Base-by-base conservation (phyloP, 2,797 vertebrate species). In the Nasua narica region DNA sequence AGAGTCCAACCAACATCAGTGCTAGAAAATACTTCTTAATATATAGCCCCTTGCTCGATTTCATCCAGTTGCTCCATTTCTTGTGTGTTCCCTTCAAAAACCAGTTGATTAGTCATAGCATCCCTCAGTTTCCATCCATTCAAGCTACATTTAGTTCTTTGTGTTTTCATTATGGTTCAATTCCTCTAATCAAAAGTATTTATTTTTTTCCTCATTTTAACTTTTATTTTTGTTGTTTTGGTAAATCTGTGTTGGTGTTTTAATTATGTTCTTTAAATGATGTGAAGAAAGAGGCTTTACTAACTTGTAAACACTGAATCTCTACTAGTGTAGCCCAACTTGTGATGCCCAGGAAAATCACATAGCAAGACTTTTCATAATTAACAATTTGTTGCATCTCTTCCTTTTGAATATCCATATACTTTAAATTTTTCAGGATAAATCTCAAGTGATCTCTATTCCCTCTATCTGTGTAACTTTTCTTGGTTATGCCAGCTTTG, bases 11-110 rank as follows among this genome's bases (percentile, higher is more conserved):
- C 91, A 91, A 86, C 29, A 35, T 58, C 5, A 52, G 7, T 86
- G 8, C 83, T 77, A 91, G 70, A 78, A 95, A 97, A 79, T 94
- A 13, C 3, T 94, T 95, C 19, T 72, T 78, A 69, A 54, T 83
- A 58, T 6, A 29, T 2, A 81, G 29, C 9, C 72, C 27, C 40
- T 58, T 56, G 7, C 18, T 94, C 4, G 7, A 37, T 88, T 92
- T 82, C 65, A 81, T 87, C 4, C 14, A 62, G 4, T 72, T 90
- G 52, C 18, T 81, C 35, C 43, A 16, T 86, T 97, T 96, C 72
- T 92, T 89, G 23, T 50, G 3, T 65, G 2, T 86, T 93, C 48
- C 35, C 46, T 96, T 93, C 32, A 58, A 89, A 91, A 93, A 70
- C 6, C 27, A 5, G 25, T 50, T 84, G 43, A 50, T 54, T 62